Evolutionary conservation across 2,113 vertebrate genomes (phyloP), one percentile per base, ranked within the genome.

Genomic region (Bos javanicus): DNA sequence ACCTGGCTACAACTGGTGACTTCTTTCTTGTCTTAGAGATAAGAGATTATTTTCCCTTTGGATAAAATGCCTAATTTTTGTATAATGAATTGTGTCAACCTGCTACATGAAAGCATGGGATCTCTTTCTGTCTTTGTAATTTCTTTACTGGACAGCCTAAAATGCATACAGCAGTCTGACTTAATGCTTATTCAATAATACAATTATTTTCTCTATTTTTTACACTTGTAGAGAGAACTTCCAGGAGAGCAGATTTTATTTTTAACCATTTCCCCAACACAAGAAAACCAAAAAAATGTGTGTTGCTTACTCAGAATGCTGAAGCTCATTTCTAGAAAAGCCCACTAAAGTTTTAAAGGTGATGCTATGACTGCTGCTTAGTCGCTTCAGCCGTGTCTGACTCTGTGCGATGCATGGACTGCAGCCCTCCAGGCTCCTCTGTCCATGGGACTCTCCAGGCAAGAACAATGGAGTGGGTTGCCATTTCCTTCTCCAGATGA

Each of bases 341-440:
- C 1, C 17, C 26, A 23, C 36, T 67, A 21, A 57, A 43, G 8
- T 11, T 57, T 90, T 67, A 6, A 52, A 93, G 23, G 13, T n/a
- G 33, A 46, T 43, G 14, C 10, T 23, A 12, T 71, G 67, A 23
- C 9, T 39, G 19, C 21, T 67, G 17, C 67, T 71, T 23, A 23
- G n/a, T 23, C 1, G 0, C 10, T 6, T 39, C 67, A 71, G n/a
- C 23, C 19, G 5, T 39, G 19, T 71, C n/a, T 6, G 5, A 74
- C 36, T 71, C n/a, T 74, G n/a, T 39, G n/a, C 2, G 0, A 23
- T n/a, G 3, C n/a, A 13, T 2, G 21, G n/a, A 13, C n/a, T 39
- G n/a, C 67, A 74, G 19, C n/a, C 19, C n/a, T 71, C 19, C 67
- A 71, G 19, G 10, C 2, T 23, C 64, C n/a, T 36, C 64, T 12